A percentile compares a stretch with the other conserved stretches of the same genome.
phyloP scores from a whole-genome alignment of 2,888 invertebrate genomes.

The Congeria kusceri region DNA sequence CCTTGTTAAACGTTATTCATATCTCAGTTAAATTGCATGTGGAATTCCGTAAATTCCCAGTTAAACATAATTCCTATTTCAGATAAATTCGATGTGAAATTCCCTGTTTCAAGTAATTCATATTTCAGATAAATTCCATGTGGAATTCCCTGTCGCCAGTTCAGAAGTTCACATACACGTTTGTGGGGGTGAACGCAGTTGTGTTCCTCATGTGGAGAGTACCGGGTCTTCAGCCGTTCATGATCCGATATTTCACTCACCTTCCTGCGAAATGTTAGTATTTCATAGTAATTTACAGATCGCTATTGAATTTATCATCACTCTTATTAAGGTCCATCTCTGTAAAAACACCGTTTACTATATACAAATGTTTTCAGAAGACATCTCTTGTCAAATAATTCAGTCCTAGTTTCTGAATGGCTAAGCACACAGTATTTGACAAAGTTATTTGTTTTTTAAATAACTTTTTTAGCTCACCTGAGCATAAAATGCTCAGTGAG shows the following conservation, averaged over 20 bases:
- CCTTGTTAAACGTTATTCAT: neutral
- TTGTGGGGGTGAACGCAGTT: slow-evolving; percentile 16
- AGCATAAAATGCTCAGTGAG: no score
- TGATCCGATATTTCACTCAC: slow-evolving; percentile 94
- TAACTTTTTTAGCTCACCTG: no score
- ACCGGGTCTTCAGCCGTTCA: slow-evolving; percentile 89
- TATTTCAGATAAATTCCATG: slow-evolving; percentile 23
- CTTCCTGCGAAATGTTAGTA: slow-evolving; percentile 87
- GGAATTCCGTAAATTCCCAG: slow-evolving; percentile 6
- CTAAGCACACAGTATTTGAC: no score
- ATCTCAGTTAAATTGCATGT: slow-evolving; percentile 23
- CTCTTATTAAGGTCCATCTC: no score
- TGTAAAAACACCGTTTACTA: no score
- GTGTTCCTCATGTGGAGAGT: slow-evolving; percentile 92
- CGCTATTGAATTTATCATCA: no score
- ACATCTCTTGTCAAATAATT: no score
- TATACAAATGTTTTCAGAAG: no score
- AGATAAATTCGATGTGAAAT: neutral
- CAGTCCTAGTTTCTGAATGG: no score
- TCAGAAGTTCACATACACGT: neutral
- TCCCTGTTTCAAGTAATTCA: neutral
- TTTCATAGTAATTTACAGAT: no score
- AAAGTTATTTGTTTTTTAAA: no score
- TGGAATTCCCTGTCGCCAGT: slow-evolving; percentile 18
- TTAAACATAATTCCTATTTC: neutral